Conservation (phyloP, 2,888 invertebrate species). For the Conops quadrifasciatus region DNA sequence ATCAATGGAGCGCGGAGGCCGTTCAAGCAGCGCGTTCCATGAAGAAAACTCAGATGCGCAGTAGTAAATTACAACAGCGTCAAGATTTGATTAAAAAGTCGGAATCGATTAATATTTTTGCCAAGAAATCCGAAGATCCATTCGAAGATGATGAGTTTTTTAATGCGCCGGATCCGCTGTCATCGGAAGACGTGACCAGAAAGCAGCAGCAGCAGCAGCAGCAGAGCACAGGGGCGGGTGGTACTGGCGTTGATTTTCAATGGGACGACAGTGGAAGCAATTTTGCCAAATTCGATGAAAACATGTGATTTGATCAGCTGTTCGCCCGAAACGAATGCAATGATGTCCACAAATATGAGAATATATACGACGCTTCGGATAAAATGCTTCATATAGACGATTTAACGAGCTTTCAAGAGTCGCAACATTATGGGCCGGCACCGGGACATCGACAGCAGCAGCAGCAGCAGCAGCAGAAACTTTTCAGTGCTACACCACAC, state of each 20-base stretch:
- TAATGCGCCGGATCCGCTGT: constrained; percentile 59
- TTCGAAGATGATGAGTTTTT: constrained; percentile 92
- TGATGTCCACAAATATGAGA: constrained; percentile 52
- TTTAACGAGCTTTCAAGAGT: constrained; percentile 57
- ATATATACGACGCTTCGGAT: constrained; percentile 57
- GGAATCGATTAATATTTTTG: constrained; percentile 90
- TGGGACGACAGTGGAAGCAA: constrained; percentile 62
- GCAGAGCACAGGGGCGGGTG: constrained; percentile 22
- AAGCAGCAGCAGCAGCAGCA: background rate
- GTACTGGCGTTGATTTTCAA: constrained; percentile 50
- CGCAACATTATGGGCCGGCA: constrained; percentile 45
- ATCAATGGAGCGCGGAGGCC: constrained; percentile 54
- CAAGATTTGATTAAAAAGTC: constrained; percentile 83
- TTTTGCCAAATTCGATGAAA: constrained; percentile 66
- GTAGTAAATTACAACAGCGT: constrained; percentile 62
- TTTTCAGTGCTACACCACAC: constrained; percentile 22
- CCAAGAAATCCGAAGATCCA: constrained; percentile 85
- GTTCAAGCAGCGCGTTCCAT: constrained; percentile 39
- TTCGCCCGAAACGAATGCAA: constrained; percentile 50
- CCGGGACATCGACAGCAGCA: constrained; percentile 37
- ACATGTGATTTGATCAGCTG: constrained; percentile 65
- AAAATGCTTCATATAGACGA: constrained; percentile 58
- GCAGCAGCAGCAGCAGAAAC: constrained; percentile 41
- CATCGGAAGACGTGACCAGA: background rate
- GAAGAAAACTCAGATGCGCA: constrained; percentile 60